Base-by-base conservation (phyloP, 2,888 invertebrate species). In the Scaptomyza parva region DNA sequence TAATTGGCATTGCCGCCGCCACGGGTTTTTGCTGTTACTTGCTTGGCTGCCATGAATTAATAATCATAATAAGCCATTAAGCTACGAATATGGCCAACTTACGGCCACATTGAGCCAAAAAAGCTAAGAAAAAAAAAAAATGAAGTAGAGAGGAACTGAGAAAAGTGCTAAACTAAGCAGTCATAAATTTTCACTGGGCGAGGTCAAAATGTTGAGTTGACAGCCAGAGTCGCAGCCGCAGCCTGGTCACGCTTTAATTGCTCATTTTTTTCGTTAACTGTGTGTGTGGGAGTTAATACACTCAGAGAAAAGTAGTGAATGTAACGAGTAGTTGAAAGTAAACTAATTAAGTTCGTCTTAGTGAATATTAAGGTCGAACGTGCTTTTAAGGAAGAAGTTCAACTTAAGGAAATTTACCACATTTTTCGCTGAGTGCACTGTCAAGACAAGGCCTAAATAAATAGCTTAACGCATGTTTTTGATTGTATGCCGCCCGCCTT, bases 31-130 rank as follows among this genome's bases (percentile, higher is more conserved):
- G 30, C 61, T 57, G 67, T 53, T 30, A n/a, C n/a, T n/a, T n/a
- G n/a, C n/a, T n/a, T n/a, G n/a, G n/a, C n/a, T 30, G 50, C 51
- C 70, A 73, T 85, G 77, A 77, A 87, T 81, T 79, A 78, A 79
- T 87, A 83, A 85, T 79, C 77, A 53, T 78, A 83, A 83, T 81
- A 75, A 83, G 74, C 78, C 73, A 75, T 74, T 76, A 77, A 60
- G 60, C 44, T 33, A 20, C 30, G 30, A 47, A 47, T 30, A 20
- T 14, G 33, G 51, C 50, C 50, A 35, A 28, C 40, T 9, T 26
- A 39, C n/a, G 17, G 24, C 30, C 24, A 35, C 45, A 70, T 53
- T 54, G 66, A n/a, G 44, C 50, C 33, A 48, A 40, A 40, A 40
- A 20, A 8, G 50, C n/a, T 54, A 47, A 70, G 17, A 12, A 20